Evolutionary conservation across 2,888 invertebrate species (phyloP).

Genomic region (Noctua pronuba): DNA sequence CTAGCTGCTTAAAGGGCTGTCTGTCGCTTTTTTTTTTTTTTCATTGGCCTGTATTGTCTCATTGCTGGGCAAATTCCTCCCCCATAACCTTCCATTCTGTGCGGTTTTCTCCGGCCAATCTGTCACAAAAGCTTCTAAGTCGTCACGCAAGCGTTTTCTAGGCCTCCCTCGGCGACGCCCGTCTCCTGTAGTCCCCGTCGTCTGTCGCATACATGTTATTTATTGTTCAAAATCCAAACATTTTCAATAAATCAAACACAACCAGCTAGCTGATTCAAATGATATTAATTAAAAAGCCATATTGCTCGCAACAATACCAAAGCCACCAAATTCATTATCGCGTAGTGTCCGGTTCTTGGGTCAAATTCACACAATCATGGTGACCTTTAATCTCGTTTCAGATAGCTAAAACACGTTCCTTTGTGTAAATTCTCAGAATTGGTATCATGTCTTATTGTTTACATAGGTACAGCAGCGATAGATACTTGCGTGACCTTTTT

Average conservation of each 20-base stretch:
- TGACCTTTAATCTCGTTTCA: constrained; percentile 87
- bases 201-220: not conserved
- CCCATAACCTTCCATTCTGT: too few species aligned
- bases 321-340: constrained; percentile 81
- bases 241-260: not conserved
- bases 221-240: not conserved
- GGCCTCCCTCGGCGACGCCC: too few species aligned
- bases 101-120: too few species aligned
- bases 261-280: not conserved
- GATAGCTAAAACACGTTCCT: constrained; percentile 84
- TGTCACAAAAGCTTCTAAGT: too few species aligned
- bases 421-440: constrained; percentile 86
- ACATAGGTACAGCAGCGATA: constrained; percentile 67
- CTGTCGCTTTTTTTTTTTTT: too few species aligned
- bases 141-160: too few species aligned
- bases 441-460: constrained; percentile 78
- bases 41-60: too few species aligned
- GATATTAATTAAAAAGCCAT: constrained; percentile 10
- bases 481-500: constrained; percentile 65
- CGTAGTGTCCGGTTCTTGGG: constrained; percentile 85
- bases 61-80: too few species aligned
- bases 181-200: too few species aligned
- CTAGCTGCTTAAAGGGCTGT: not conserved
- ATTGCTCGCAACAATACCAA: constrained; percentile 36
- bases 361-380: constrained; percentile 87